phyloP scores from a whole-genome alignment of 2,797 vertebrate genomes.

The Poeciliopsis paucimaculata region DNA sequence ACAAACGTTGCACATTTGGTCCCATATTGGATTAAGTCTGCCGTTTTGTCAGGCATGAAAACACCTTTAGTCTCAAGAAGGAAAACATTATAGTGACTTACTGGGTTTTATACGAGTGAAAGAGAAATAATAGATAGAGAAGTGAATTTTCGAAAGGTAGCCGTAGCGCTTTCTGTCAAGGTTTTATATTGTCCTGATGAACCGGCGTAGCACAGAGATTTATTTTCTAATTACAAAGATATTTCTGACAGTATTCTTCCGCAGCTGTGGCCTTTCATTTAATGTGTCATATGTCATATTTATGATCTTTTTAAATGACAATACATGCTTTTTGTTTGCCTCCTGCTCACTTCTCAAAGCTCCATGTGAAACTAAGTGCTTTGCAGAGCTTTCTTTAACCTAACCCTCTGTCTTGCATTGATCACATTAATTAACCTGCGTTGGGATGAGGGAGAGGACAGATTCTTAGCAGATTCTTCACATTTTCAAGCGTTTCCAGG shows the following conservation, averaged over 20 bases:
- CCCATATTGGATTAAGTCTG: too few species aligned
- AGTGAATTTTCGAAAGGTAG: slow-evolving; percentile 9
- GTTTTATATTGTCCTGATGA: slow-evolving; percentile 17
- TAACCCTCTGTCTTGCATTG: slow-evolving; percentile 32
- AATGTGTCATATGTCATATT: slow-evolving; percentile 2
- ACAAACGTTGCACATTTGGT: too few species aligned
- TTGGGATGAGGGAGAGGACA: slow-evolving; percentile 7
- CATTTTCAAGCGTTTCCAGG: slow-evolving; percentile 28
- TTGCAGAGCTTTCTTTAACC: slow-evolving; percentile 20
- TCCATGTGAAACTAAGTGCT: slow-evolving; percentile 21
- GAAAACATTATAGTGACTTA: slow-evolving; percentile 2
- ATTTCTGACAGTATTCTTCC: background rate
- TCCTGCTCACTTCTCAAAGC: slow-evolving; percentile 30
- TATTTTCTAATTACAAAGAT: background rate
- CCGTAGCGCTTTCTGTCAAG: slow-evolving; percentile 4
- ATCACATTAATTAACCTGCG: slow-evolving; percentile 44
- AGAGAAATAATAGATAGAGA: slow-evolving; percentile 15
- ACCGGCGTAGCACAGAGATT: background rate
- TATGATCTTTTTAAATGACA: slow-evolving; percentile 3
- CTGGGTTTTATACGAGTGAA: slow-evolving; percentile 4
- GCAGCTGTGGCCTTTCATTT: slow-evolving; percentile 9
- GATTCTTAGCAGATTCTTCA: slow-evolving; percentile 20
- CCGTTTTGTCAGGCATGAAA: too few species aligned
- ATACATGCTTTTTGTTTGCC: slow-evolving; percentile 16
- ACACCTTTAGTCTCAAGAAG: background rate